Base-by-base conservation (phyloP, 2,888 invertebrate genomes). In the Rhagophthalmus giganteus region DNA sequence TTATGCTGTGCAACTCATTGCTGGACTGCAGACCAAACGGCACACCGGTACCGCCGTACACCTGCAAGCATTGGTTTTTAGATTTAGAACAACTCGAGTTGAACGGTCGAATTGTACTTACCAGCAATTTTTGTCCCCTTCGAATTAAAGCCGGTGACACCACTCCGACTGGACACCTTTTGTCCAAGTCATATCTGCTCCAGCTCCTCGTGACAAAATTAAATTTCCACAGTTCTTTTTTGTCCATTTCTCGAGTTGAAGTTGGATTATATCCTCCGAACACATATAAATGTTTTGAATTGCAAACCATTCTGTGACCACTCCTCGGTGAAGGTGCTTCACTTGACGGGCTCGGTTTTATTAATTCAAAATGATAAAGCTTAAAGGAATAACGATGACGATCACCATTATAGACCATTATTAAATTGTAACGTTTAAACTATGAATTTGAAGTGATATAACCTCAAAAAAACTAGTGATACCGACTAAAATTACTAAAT, bases 221-320 rank as follows among this genome's bases (percentile, higher is more conserved):
- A 10, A 14, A 39, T 14, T 28, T 26, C 39, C 39, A 39, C 7
- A 39, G 16, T 27, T 39, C 39, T 26, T 13, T 25, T 10, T 15
- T 10, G 2, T 10, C 15, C 6, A 10, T 9, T 10, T 27, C 27
- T 12, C n/a, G 12, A n/a, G 11, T 2, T 2, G 14, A 14, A 6
- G n/a, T 13, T 16, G 39, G 39, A 26, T 39, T 39, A 11, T 39
- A 39, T 7, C 39, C 39, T 9, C 39, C 39, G 15, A 27, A 39
- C 9, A 39, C 24, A 13, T 27, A 39, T 9, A 39, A 15, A 15
- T 25, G 14, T 14, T 39, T 39, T 14, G 27, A 28, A 15, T 28
- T 28, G 15, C 39, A 39, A 10, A 39, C 27, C 14, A 39, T 16
- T 28, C 39, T 11, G 4, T 39, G 39, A 10, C 27, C 39, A 28